Base-by-base conservation (phyloP, 2,113 vertebrate species). In the Datnioides undecimradiatus region DNA sequence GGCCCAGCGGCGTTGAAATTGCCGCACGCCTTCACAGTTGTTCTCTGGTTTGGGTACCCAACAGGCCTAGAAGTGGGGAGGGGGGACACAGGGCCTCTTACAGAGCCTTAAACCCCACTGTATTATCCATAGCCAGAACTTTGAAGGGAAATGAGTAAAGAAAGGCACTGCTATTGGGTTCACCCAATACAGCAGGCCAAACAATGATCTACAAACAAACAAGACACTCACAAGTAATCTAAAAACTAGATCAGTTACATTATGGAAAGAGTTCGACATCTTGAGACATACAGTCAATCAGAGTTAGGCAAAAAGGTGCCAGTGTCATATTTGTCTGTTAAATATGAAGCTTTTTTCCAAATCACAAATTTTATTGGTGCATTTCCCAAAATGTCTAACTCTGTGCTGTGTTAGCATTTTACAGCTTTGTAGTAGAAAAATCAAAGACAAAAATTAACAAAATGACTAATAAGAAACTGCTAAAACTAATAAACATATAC, bases 51-150 rank as follows among this genome's bases (percentile, higher is more conserved):
- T 75, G 40, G 89, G 57, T 46, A 89, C 49, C 8, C 9, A 76
- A 70, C 86, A 92, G 40, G 82, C 84, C 90, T 90, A 83, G 8
- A 82, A 69, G 31, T 65, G 14, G 27, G 62, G 49, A 69, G 33
- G 70, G 68, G 75, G 59, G 79, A 88, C 58, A 87, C 29, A 81
- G 25, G 40, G 49, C 73, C 77, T 73, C 69, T 80, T 80, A 80
- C 76, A 63, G 52, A 64, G 52, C 55, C 71, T 82, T 63, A 41
- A 58, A 70, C 65, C 81, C 65, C 59, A 75, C 21, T 52, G 29
- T 13, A 51, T 27, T 63, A 23, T 52, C 51, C 55, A 55, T 16
- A 64, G 21, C 27, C 51, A 71, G 23, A 55, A 69, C 10, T 27
- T 41, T 67, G 46, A 71, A 52, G 43, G n/a, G 40, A 80, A 31